A percentile compares a stretch with the other conserved stretches of the same genome.
phyloP scores from a whole-genome alignment of 1,140 invertebrate species.

The Leptinotarsa lineolata region DNA sequence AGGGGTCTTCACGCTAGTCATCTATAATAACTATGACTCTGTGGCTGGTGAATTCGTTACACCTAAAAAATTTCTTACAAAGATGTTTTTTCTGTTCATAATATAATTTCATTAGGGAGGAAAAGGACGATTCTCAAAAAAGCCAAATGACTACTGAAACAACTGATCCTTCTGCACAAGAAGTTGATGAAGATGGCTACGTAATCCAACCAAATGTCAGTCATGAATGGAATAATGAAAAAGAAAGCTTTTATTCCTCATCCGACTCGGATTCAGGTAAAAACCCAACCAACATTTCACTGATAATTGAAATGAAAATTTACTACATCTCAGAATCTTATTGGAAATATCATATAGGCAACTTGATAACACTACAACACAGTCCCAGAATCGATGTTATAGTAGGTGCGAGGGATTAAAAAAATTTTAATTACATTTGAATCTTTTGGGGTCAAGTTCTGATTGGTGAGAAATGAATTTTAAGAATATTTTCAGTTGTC shows the following conservation, averaged over 20 bases:
- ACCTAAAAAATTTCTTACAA: background rate
- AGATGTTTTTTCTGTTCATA: slow-evolving; percentile 21
- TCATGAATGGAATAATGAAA: slow-evolving; percentile 69
- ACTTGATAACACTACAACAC: too few species aligned
- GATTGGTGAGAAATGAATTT: too few species aligned
- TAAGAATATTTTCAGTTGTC: too few species aligned
- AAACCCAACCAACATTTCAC: background rate
- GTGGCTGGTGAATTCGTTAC: background rate
- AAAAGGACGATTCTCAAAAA: slow-evolving; percentile 69
- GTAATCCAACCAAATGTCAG: slow-evolving; percentile 79
- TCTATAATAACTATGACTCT: too few species aligned
- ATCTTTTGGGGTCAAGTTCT: too few species aligned
- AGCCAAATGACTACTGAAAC: slow-evolving; percentile 34
- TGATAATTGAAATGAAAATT: slow-evolving; percentile 30
- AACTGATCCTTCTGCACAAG: slow-evolving; percentile 59
- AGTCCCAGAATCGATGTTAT: too few species aligned
- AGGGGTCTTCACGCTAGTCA: too few species aligned
- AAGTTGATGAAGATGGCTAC: slow-evolving; percentile 95
- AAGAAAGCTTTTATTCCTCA: slow-evolving; percentile 86
- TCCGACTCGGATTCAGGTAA: slow-evolving; percentile 88
- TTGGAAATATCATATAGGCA: too few species aligned
- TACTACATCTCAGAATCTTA: background rate
- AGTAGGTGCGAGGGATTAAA: too few species aligned
- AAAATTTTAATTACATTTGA: too few species aligned
- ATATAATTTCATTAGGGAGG: slow-evolving; percentile 59